A percentile compares a stretch with the other conserved stretches of the same genome.
Evolutionary conservation across 2,888 invertebrate species (phyloP).

Genomic region (Monoplex corrugatus): DNA sequence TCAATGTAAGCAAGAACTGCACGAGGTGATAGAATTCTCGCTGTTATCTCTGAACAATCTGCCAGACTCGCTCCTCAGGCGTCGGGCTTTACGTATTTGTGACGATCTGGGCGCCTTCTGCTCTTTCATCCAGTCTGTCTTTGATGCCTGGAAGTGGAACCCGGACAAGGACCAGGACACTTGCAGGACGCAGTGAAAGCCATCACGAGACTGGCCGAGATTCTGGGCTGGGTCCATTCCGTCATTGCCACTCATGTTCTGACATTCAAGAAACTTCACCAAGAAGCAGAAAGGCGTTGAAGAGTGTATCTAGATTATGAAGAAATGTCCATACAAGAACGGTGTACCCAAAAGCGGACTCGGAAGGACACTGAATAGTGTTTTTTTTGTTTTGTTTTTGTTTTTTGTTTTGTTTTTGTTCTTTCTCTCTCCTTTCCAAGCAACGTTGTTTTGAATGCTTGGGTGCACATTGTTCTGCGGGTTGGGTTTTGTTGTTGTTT

Average conservation of each 20-base stretch:
- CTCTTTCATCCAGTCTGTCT: conserved; percentile 50
- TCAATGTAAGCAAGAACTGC: conserved; percentile 41
- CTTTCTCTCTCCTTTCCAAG: too few relatives aligned
- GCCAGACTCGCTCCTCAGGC: conserved; percentile 47
- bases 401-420: too few relatives aligned
- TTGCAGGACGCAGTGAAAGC: conserved; percentile 47
- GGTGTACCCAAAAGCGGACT: too few relatives aligned
- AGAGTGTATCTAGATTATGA: background rate
- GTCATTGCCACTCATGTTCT: conserved; percentile 35
- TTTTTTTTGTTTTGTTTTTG: background rate
- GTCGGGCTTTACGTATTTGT: conserved; percentile 48
- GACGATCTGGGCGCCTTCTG: conserved; percentile 52
- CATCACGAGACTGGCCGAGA: conserved; percentile 48
- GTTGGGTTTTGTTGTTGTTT: too few relatives aligned
- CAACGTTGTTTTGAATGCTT: too few relatives aligned
- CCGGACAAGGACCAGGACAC: background rate
- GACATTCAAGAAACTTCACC: conserved; percentile 38
- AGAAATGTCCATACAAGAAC: too few relatives aligned
- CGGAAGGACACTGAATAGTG: background rate
- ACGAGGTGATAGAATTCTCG: conserved; percentile 55
- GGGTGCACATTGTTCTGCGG: too few relatives aligned
- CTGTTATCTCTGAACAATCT: conserved; percentile 47
- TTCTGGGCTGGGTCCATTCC: conserved; percentile 48
- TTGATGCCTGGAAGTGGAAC: background rate
- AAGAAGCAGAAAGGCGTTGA: background rate